These are phyloP conservation scores for Chironomus striatipennis DNA, from an alignment of 1,140 invertebrate genomes.

Conservation along the genomic window DNA sequence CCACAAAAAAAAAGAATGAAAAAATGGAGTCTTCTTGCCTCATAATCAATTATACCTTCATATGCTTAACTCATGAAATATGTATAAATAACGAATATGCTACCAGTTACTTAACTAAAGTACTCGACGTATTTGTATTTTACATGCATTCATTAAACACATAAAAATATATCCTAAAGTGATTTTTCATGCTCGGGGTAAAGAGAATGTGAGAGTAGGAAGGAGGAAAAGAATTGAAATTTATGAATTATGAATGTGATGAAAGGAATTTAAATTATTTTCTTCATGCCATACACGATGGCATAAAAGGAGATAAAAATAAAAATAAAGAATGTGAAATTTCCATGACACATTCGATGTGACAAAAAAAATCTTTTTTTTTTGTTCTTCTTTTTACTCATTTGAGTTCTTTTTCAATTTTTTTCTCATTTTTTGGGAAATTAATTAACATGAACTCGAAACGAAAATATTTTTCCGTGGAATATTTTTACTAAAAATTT, in stretches of 20 bases:
- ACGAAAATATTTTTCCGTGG: not conserved
- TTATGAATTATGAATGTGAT: not conserved
- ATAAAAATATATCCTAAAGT: not conserved
- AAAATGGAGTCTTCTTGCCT: too few relatives aligned
- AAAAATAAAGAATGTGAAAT: not conserved
- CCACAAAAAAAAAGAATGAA: too few relatives aligned
- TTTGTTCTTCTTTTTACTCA: too few relatives aligned
- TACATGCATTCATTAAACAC: slow-evolving; percentile 14
- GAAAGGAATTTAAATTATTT: slow-evolving; percentile 14
- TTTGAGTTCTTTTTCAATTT: too few relatives aligned
- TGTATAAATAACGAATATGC: too few relatives aligned
- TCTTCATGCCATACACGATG: not conserved
- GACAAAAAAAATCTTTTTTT: not conserved
- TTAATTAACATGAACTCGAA: not conserved
- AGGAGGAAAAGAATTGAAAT: not conserved
- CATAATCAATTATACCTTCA: too few relatives aligned
- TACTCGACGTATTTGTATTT: not conserved
- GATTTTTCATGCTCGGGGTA: not conserved
- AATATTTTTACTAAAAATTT: not conserved
- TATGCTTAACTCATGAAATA: too few relatives aligned
- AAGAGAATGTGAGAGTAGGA: not conserved
- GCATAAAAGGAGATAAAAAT: not conserved
- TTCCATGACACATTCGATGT: not conserved
- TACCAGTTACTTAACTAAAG: too few relatives aligned
- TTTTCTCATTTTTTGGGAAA: not conserved